A percentile compares a stretch with the other conserved stretches of the same genome.
Conservation (phyloP, 2,888 invertebrate species). For the Linnaemya vulpina region DNA sequence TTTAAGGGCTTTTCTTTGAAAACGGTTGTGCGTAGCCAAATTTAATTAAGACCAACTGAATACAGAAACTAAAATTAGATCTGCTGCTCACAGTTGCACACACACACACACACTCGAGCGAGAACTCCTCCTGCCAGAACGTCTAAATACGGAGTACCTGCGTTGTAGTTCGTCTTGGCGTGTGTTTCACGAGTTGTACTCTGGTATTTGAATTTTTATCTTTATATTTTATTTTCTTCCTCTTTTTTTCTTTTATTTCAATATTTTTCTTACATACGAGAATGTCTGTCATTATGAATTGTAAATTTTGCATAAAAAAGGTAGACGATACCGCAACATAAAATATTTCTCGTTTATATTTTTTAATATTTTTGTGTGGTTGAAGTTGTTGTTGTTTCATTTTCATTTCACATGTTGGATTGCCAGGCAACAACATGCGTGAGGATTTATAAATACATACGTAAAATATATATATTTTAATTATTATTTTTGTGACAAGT, state of each 20-base stretch:
- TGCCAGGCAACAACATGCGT: slow-evolving; percentile 65
- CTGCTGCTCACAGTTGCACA: neutral
- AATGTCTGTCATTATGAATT: slow-evolving; percentile 64
- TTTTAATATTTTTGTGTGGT: slow-evolving; percentile 41
- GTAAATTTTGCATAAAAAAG: slow-evolving; percentile 69
- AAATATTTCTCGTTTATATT: slow-evolving; percentile 38
- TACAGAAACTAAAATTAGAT: neutral
- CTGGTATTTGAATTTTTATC: neutral
- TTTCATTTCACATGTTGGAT: slow-evolving; percentile 53
- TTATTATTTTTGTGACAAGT: slow-evolving; percentile 36
- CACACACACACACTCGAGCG: too few relatives aligned
- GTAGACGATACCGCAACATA: slow-evolving; percentile 41
- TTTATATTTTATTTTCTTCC: neutral
- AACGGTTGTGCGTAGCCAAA: neutral
- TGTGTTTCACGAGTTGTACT: slow-evolving; percentile 40
- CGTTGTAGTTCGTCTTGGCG: slow-evolving; percentile 35
- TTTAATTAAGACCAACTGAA: neutral
- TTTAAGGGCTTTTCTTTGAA: neutral
- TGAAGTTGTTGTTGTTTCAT: neutral
- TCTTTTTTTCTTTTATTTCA: slow-evolving; percentile 14
- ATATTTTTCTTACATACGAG: slow-evolving; percentile 8
- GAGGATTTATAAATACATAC: slow-evolving; percentile 39
- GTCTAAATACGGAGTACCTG: slow-evolving; percentile 3
- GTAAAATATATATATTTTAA: neutral
- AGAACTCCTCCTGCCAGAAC: too few relatives aligned